Conservation (phyloP, 2,888 invertebrate genomes). For the Liodrosophila aerea region DNA sequence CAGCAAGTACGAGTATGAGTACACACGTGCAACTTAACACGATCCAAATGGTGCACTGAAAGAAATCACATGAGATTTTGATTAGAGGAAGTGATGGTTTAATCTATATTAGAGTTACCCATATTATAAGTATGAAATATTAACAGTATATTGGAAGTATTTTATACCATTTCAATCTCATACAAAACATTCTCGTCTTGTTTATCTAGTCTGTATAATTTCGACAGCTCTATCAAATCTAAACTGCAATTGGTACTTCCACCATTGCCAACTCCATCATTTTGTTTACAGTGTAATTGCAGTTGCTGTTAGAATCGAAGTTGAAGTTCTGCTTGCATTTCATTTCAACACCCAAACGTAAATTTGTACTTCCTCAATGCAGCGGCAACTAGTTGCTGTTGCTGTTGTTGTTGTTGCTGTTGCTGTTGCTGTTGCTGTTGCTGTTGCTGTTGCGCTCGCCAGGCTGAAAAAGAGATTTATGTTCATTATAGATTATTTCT, state of each 20-base stretch:
- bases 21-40: conserved; percentile 9
- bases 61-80: conserved; percentile 22
- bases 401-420: conserved; percentile 18
- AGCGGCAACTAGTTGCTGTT: conserved; percentile 18
- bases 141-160: too few relatives aligned
- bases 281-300: not conserved
- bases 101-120: too few relatives aligned
- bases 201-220: too few relatives aligned
- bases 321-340: conserved; percentile 60
- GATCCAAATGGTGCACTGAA: not conserved
- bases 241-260: conserved; percentile 4
- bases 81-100: too few relatives aligned
- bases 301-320: conserved; percentile 1
- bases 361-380: conserved; percentile 74
- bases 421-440: conserved; percentile 24
- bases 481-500: conserved; percentile 79
- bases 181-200: too few relatives aligned
- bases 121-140: too few relatives aligned
- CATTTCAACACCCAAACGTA: conserved; percentile 75
- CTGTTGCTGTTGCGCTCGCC: conserved; percentile 31
- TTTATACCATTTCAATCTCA: too few relatives aligned
- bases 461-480: conserved; percentile 64
- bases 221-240: too few relatives aligned
- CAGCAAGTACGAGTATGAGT: conserved; percentile 5
- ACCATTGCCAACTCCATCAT: too few relatives aligned